Conservation (phyloP, 2,113 vertebrate species). For the Thamnophis sirtalis region DNA sequence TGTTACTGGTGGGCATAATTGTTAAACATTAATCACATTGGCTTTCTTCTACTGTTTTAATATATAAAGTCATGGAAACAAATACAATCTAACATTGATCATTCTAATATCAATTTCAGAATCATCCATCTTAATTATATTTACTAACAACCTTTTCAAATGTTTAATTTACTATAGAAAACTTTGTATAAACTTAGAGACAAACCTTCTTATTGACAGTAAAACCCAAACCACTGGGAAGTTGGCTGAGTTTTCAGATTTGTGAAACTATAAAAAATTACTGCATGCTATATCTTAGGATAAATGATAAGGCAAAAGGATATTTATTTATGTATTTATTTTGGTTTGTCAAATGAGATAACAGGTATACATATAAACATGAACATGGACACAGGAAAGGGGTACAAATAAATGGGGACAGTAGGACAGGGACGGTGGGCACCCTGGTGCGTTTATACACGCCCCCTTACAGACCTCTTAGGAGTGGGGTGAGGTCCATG, state of each 20-base stretch:
- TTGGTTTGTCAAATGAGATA: no score
- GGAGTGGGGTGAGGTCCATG: no score
- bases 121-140: not conserved
- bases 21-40: not conserved
- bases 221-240: not conserved
- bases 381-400: no score
- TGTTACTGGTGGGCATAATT: not conserved
- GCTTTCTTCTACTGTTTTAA: not conserved
- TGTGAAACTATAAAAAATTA: no score
- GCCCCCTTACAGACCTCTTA: no score
- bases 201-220: not conserved
- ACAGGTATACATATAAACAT: no score
- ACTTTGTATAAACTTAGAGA: not conserved
- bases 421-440: no score
- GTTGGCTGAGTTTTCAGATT: no score
- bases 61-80: not conserved
- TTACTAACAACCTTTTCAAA: not conserved
- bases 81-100: not conserved
- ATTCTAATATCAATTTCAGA: not conserved
- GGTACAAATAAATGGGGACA: no score
- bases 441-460: no score
- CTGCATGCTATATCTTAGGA: no score
- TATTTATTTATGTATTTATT: not conserved
- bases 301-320: not conserved
- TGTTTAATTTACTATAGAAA: not conserved